Percentiles rank a stretch among this genome's conserved stretches.
Evolutionary conservation across 2,888 invertebrate genomes (phyloP).

Genomic region (Horisme vitalbata): DNA sequence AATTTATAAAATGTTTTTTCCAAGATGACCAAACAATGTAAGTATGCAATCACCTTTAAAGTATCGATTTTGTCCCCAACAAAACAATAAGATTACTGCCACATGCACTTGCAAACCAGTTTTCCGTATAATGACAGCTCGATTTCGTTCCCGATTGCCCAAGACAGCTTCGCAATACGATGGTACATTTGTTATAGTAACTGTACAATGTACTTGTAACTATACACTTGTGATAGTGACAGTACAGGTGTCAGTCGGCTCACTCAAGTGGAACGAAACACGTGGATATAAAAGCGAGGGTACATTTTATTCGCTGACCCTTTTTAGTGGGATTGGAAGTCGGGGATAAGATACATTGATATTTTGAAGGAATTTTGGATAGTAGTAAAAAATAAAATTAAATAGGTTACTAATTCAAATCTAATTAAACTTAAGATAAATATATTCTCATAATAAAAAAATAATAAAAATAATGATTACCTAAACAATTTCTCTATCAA

Average conservation of each 20-base stretch:
- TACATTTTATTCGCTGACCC: slow-evolving; percentile 48
- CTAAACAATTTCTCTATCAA: too few relatives aligned
- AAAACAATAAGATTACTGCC: too few relatives aligned
- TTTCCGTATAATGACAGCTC: slow-evolving; percentile 5
- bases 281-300: slow-evolving; percentile 28
- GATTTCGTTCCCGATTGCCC: slow-evolving; percentile 7
- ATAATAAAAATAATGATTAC: too few relatives aligned
- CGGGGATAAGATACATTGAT: background rate
- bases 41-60: too few relatives aligned
- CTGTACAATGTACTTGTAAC: too few relatives aligned
- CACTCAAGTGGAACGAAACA: slow-evolving; percentile 35
- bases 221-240: slow-evolving; percentile 12
- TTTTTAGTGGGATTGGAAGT: slow-evolving; percentile 29
- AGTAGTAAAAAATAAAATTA: too few relatives aligned
- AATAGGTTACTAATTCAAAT: too few relatives aligned
- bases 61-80: too few relatives aligned
- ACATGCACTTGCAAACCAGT: background rate
- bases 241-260: slow-evolving; percentile 56
- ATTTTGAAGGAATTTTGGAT: too few relatives aligned
- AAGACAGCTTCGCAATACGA: slow-evolving; percentile 1
- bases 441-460: too few relatives aligned
- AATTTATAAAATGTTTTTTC: too few relatives aligned
- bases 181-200: slow-evolving; percentile 8
- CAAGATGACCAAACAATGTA: too few relatives aligned
- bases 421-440: slow-evolving; percentile 28